Base-by-base conservation (phyloP, 2,113 vertebrate species). In the Rhipidura dahli region DNA sequence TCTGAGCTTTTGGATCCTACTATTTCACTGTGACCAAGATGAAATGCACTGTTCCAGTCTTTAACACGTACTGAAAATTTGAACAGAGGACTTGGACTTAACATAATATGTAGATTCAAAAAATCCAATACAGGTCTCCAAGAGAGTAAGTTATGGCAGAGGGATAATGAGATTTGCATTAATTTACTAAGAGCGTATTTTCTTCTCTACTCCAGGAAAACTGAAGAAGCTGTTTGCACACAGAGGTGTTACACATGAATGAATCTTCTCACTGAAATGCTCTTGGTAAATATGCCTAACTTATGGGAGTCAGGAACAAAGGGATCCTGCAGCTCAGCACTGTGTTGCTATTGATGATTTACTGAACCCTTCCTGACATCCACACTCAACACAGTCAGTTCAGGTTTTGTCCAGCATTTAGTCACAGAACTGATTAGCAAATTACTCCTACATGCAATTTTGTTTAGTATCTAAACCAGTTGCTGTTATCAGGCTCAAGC, bases 271-370 rank as follows among this genome's bases (percentile, higher is more conserved):
- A 77, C 87, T 44, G 66, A 94, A 91, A 95, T 14, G 51, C 54
- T 91, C 72, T 87, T 45, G 57, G 81, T 94, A 94, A 97, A 95
- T 37, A 57, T 2, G 77, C 37, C 7, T 26, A 61, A 93, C 69
- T 86, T 95, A 68, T 80, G 75, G 64, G 59, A 65, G 76, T 87
- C 81, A 87, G 57, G 65, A 92, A 95, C 94, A 92, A 94, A 92
- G 84, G 63, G 63, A 72, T 63, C 59, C 8, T 75, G 65, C 83
- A 93, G 79, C 53, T 82, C 59, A 93, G 57, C 63, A 77, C 39
- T 33, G 47, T 20, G 49, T 15, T 93, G 71, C 87, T 93, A 75
- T 35, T 93, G 91, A 93, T n/a, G 80, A 95, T 70, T 82, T 47
- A 94, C 19, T 70, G 72, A 93, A 84, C 82, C 69, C 50, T 57